phyloP scores from a whole-genome alignment of 2,113 vertebrate genomes.

The Tupaia chinensis region DNA sequence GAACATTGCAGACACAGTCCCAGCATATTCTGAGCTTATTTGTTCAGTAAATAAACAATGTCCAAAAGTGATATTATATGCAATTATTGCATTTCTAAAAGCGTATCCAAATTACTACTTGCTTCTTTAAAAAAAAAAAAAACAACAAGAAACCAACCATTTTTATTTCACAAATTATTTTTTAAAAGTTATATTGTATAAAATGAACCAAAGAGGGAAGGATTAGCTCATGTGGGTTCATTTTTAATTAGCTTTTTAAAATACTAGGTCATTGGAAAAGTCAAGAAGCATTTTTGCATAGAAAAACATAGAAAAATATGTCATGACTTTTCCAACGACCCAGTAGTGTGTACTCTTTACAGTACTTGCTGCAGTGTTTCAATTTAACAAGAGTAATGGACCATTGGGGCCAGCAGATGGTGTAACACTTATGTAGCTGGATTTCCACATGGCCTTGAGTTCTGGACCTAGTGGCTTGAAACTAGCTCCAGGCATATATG shows the following conservation, averaged over 20 bases:
- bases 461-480: too few species aligned
- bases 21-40: not conserved
- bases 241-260: conserved; percentile 53
- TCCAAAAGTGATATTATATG: not conserved
- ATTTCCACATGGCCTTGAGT: too few species aligned
- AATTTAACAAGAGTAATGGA: conserved; percentile 37
- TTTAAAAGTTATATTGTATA: conserved; percentile 1
- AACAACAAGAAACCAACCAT: not conserved
- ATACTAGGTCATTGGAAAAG: not conserved
- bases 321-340: too few species aligned
- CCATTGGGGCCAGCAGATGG: not conserved
- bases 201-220: not conserved
- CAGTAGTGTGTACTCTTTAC: not conserved
- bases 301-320: too few species aligned
- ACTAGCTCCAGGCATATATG: too few species aligned
- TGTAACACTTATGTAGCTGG: too few species aligned
- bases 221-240: not conserved
- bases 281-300: too few species aligned
- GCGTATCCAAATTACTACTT: not conserved
- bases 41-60: not conserved
- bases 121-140: not conserved
- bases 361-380: not conserved
- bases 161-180: not conserved
- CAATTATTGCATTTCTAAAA: conserved; percentile 1
- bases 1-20: not conserved